A percentile compares a stretch with the other conserved stretches of the same genome.
phyloP scores from a whole-genome alignment of 2,113 vertebrate species.

The Miniopterus natalensis region DNA sequence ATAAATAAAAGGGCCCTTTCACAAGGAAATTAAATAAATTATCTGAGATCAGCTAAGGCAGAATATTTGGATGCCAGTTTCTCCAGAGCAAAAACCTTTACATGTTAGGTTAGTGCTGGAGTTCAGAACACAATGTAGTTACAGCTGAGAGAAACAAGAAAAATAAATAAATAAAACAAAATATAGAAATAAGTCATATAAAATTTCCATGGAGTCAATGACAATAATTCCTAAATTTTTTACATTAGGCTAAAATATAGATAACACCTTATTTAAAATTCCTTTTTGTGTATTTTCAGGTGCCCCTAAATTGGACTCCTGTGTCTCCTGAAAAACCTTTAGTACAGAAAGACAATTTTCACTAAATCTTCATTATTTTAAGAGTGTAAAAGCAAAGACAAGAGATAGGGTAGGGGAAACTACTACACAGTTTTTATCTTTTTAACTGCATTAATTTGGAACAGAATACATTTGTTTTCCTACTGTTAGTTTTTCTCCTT shows the following conservation, averaged over 20 bases:
- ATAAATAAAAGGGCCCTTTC: neutral
- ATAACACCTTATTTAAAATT: constrained; percentile 9
- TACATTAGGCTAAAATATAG: neutral
- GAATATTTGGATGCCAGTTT: neutral
- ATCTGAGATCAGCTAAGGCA: neutral
- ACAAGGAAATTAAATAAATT: neutral
- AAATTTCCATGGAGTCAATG: neutral
- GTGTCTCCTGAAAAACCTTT: neutral
- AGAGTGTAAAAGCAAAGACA: neutral
- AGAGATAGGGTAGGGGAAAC: neutral
- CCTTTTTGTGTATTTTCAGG: neutral
- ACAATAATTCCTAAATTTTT: neutral
- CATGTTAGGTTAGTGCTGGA: neutral
- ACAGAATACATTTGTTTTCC: neutral
- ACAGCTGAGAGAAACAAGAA: neutral
- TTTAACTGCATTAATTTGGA: neutral
- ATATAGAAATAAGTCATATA: constrained; percentile 12
- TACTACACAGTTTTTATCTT: neutral
- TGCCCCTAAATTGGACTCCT: neutral
- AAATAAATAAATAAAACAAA: neutral
- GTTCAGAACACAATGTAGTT: neutral
- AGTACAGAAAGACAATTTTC: neutral
- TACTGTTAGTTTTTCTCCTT: neutral
- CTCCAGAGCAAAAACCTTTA: neutral
- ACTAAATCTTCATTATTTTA: neutral